These are phyloP conservation scores for Penaeus chinensis DNA, from an alignment of 1,140 invertebrate genomes.

Conservation along the genomic window DNA sequence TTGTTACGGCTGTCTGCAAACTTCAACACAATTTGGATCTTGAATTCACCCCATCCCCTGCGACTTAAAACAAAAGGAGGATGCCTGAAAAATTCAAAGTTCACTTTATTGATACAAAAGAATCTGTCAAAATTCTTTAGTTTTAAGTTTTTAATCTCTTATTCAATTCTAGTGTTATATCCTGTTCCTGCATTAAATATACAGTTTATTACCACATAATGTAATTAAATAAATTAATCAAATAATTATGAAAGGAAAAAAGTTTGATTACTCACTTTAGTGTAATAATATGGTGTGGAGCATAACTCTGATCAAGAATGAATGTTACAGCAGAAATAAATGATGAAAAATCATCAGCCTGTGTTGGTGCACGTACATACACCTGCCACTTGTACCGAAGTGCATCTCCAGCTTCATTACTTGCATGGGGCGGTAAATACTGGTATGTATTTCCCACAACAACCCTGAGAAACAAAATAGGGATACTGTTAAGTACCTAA, in stretches of 20 bases:
- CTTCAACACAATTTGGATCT: conserved; percentile 31
- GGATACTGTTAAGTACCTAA: background rate
- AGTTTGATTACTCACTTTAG: conserved; percentile 39
- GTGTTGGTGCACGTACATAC: conserved; percentile 39
- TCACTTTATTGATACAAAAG: too few relatives aligned
- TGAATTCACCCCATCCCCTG: conserved; percentile 55
- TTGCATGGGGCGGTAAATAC: conserved; percentile 27
- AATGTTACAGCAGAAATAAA: conserved; percentile 46
- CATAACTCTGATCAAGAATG: conserved; percentile 48
- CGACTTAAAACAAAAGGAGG: conserved; percentile 49
- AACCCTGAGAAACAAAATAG: conserved; percentile 24
- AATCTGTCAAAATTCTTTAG: too few relatives aligned
- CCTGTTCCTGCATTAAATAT: too few relatives aligned
- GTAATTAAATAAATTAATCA: background rate
- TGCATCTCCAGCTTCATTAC: conserved; percentile 3
- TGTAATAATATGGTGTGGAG: conserved; percentile 52
- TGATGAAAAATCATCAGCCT: conserved; percentile 18
- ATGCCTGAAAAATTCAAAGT: conserved; percentile 19
- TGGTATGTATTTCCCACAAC: conserved; percentile 54
- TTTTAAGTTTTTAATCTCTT: too few relatives aligned
- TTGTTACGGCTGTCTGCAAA: conserved; percentile 52
- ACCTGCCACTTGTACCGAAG: conserved; percentile 53
- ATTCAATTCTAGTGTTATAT: too few relatives aligned
- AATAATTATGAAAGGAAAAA: background rate
- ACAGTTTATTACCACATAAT: too few relatives aligned